Evolutionary conservation across 1,140 invertebrate genomes (phyloP), one percentile per base, ranked within the genome.

Genomic region (Nymphalis io): DNA sequence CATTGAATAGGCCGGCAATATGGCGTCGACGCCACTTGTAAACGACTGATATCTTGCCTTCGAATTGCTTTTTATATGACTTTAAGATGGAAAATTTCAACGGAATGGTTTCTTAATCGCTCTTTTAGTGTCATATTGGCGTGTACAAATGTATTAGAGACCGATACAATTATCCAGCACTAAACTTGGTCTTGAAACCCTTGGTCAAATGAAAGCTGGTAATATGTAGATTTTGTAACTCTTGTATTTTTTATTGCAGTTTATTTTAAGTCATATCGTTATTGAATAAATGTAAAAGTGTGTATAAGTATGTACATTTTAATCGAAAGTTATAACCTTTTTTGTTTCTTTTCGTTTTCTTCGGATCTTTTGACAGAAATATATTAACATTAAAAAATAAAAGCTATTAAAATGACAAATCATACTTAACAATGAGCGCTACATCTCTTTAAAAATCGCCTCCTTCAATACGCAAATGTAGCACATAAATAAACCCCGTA

Each of bases 391-490:
- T 11, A 44, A 44, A 44, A 44, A 44, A 13, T 15, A 44, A 44
- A 44, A 21, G 1, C 20, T 23, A 3, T 27, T 40, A 42, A 64
- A 64, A 23, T 13, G 62, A 64, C 62, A 64, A 40, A 51, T 64
- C 62, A 55, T 13, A 33, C 38, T 63, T 42, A 23, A 55, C 51
- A 57, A 55, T 64, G 51, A 38, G 38, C 48, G 15, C 51, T 42
- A 42, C 51, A 64, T 64, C 38, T 64, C 46, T 51, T 20, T 57
- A 57, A 64, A 21, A 55, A 55, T 55, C 16, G 58, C 65, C 57
- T 67, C 27, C 63, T 60, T 42, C 55, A 67, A 67, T 67, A 66
- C 62, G 69, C 69, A 66, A 66, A 71, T 60, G 63, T 61, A 57
- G 40, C 42, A 10, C 57, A 60, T 62, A 70, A 70, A 64, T 65